A percentile compares a stretch with the other conserved stretches of the same genome.
These are phyloP conservation scores for Donacobius atricapilla DNA, from an alignment of 2,113 vertebrate genomes.

Conservation along the genomic window DNA sequence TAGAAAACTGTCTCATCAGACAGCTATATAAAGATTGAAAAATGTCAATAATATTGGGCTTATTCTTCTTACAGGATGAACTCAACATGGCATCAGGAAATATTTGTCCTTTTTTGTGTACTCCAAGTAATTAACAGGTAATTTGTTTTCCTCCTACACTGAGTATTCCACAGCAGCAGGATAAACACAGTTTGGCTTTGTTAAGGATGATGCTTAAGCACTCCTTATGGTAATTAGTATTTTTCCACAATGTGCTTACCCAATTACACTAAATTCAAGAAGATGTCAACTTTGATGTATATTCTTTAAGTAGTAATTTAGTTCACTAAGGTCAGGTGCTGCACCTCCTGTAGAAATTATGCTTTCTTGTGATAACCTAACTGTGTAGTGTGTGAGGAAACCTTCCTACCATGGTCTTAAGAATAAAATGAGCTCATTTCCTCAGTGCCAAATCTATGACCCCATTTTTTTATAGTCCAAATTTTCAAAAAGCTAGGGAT, in stretches of 20 bases:
- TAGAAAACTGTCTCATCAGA: neutral
- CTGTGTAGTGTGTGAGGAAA: neutral
- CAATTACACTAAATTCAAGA: neutral
- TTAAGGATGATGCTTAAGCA: neutral
- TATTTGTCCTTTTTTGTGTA: neutral
- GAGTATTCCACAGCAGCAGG: neutral
- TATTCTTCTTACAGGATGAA: neutral
- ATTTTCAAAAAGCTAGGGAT: neutral
- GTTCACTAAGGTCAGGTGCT: neutral
- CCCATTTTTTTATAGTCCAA: neutral
- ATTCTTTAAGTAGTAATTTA: neutral
- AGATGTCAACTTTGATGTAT: neutral
- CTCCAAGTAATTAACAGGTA: neutral
- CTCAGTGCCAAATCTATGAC: neutral
- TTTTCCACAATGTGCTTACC: neutral
- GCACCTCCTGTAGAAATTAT: neutral
- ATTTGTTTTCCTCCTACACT: neutral
- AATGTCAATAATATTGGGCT: neutral
- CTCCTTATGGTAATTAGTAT: neutral
- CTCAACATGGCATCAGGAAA: neutral
- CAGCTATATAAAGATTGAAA: neutral
- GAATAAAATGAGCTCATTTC: neutral
- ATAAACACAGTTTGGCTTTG: neutral
- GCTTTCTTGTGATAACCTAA: neutral
- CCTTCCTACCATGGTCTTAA: fast-evolving